Conservation (phyloP, 2,113 vertebrate species). For the Athene cunicularia region DNA sequence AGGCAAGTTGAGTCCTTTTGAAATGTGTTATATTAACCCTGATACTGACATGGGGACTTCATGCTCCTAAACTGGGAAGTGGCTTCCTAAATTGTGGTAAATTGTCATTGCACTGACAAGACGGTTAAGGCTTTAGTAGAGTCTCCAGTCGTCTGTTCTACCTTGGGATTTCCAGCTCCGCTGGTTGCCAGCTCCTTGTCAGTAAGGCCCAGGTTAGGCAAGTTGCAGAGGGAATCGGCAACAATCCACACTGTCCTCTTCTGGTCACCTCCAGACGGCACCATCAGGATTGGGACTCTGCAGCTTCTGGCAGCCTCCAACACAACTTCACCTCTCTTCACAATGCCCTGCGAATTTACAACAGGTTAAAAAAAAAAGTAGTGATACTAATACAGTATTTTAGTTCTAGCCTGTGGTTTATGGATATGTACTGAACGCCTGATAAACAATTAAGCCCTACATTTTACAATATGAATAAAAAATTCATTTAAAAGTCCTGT, state of each 20-base stretch:
- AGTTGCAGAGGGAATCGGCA: slow-evolving; percentile 94
- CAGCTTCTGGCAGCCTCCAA: slow-evolving; percentile 82
- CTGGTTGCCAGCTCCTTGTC: slow-evolving; percentile 13
- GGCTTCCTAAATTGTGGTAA: neutral
- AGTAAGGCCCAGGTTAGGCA: slow-evolving; percentile 84
- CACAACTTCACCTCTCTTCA: slow-evolving; percentile 89
- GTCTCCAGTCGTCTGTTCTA: slow-evolving; percentile 54
- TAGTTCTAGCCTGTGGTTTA: neutral
- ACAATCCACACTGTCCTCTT: slow-evolving; percentile 93
- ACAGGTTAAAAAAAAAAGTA: neutral
- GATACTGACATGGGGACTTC: neutral
- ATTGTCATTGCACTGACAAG: slow-evolving; percentile 44
- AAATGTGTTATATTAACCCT: neutral
- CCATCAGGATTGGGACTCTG: slow-evolving; percentile 90
- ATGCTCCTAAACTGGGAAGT: neutral
- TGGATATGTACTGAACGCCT: neutral
- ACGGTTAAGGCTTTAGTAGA: slow-evolving; percentile 43
- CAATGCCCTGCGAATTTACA: slow-evolving; percentile 83
- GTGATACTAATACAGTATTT: accelerated
- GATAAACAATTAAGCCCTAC: neutral
- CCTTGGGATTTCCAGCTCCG: slow-evolving; percentile 55
- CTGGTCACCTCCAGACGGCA: slow-evolving; percentile 94
- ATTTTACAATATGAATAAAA: neutral
- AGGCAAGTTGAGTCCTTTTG: neutral
- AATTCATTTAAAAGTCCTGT: neutral